Evolutionary conservation across 2,888 invertebrate species (phyloP), one percentile per base, ranked within the genome.

Genomic region (Amphipyra tragopoginis): DNA sequence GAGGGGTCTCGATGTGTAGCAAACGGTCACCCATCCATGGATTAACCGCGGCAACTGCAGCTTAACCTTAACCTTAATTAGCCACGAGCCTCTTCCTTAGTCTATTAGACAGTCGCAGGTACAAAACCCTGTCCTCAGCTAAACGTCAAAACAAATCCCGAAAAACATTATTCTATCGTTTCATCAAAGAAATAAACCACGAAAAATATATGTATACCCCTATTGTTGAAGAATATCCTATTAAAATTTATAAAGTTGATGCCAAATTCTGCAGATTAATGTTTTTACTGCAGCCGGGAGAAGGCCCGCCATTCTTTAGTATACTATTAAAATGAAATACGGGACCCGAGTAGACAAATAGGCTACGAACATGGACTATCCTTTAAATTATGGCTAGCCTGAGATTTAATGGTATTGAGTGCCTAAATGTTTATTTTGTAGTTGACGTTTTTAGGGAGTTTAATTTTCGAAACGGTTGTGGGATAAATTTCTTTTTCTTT

Each of bases 191-290:
- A 53, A 75, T 75, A 70, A 53, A 62, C 63, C 39, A 33, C 71
- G 26, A 29, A 8, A 38, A 40, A 47, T 55, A 34, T 13, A 36
- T 36, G 40, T 47, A 34, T n/a, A n/a, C n/a, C 14, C 21, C 52
- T 67, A 55, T 72, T 68, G 64, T 62, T 59, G 43, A 63, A 51
- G 51, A 65, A 63, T 47, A 47, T 63, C 65, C 68, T 75, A 78
- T 76, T 78, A 76, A 72, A 76, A 79, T 76, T 68, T 76, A 75
- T 68, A 78, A 67, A 52, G 51, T 58, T 63, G 65, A 78, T 76
- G 76, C 76, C 79, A 76, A 76, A 72, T 63, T 48, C 15, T 36
- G 8, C 0, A 56, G 60, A 78, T 76, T 71, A 75, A 76, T 79
- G 76, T 61, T 50, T 58, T 53, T 45, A 53, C 53, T 75, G 72